Percentiles rank a stretch among this genome's conserved stretches.
These are phyloP conservation scores for Mythimna ferrago DNA, from an alignment of 2,888 invertebrate species.

Conservation along the genomic window DNA sequence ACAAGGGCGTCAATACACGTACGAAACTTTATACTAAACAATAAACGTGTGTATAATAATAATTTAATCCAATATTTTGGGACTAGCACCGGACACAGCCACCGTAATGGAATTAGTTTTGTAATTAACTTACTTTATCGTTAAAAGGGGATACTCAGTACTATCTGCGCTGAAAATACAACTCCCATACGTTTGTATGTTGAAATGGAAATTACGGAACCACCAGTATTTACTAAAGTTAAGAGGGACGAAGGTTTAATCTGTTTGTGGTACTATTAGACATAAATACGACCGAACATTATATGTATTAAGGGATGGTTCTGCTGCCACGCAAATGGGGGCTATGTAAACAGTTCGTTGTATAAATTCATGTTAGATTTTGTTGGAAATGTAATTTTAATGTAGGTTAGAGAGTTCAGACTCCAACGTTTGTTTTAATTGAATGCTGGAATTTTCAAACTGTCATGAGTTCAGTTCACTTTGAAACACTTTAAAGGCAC, in stretches of 20 bases:
- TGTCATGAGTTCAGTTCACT: conserved; percentile 31
- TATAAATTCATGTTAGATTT: conserved; percentile 54
- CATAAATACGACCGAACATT: conserved; percentile 66
- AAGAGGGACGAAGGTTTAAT: conserved; percentile 69
- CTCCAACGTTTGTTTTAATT: conserved; percentile 44
- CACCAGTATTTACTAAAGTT: conserved; percentile 69
- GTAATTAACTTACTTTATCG: conserved; percentile 83
- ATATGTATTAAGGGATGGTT: conserved; percentile 61
- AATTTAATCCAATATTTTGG: conserved; percentile 72
- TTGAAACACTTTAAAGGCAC: neutral
- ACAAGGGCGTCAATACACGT: conserved; percentile 58
- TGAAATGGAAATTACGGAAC: conserved; percentile 67
- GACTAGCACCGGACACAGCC: conserved; percentile 67
- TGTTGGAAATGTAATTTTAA: conserved; percentile 58
- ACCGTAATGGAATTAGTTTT: conserved; percentile 82
- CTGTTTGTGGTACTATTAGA: conserved; percentile 68
- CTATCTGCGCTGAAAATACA: conserved; percentile 78
- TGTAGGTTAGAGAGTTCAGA: conserved; percentile 35
- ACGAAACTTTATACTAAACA: conserved; percentile 61
- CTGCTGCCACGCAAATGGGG: conserved; percentile 47
- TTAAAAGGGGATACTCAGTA: conserved; percentile 77
- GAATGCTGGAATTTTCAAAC: conserved; percentile 30
- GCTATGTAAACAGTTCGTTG: conserved; percentile 45
- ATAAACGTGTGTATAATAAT: conserved; percentile 66
- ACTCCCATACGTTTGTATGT: conserved; percentile 72